Conservation (phyloP, 2,797 vertebrate species). For the Liparis tanakae region DNA sequence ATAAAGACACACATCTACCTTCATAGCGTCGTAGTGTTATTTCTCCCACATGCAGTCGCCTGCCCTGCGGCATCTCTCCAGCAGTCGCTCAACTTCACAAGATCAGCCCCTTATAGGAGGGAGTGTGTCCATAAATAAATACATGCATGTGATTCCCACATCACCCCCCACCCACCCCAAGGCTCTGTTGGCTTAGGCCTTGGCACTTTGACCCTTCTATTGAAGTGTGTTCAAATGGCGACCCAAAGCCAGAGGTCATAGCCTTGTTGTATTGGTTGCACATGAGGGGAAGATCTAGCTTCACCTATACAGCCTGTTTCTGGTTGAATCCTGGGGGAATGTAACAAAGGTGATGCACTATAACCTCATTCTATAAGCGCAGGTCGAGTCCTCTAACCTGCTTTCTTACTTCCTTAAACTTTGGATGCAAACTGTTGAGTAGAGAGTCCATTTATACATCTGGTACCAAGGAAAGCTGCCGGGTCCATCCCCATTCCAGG, state of each 20-base stretch:
- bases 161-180: neutral
- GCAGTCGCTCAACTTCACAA: neutral
- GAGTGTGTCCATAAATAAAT: neutral
- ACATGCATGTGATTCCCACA: neutral
- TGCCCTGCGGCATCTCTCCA: slow-evolving; percentile 3
- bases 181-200: slow-evolving; percentile 32
- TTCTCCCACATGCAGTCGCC: neutral
- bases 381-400: neutral
- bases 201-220: slow-evolving; percentile 1
- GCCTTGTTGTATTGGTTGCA: neutral
- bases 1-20: too few relatives aligned
- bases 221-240: slow-evolving; percentile 8
- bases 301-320: slow-evolving; percentile 5
- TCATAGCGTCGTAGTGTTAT: neutral
- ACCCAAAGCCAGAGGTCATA: slow-evolving; percentile 31
- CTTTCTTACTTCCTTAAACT: neutral
- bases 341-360: slow-evolving; percentile 13
- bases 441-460: neutral
- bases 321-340: slow-evolving; percentile 6
- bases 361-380: slow-evolving; percentile 8
- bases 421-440: neutral
- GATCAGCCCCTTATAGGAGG: neutral
- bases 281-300: neutral
- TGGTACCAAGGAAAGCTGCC: slow-evolving; percentile 14
- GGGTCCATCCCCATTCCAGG: slow-evolving; percentile 22